Percentiles rank a stretch among this genome's conserved stretches.
Conservation (phyloP, 2,113 vertebrate species). For the Heptranchias perlo region DNA sequence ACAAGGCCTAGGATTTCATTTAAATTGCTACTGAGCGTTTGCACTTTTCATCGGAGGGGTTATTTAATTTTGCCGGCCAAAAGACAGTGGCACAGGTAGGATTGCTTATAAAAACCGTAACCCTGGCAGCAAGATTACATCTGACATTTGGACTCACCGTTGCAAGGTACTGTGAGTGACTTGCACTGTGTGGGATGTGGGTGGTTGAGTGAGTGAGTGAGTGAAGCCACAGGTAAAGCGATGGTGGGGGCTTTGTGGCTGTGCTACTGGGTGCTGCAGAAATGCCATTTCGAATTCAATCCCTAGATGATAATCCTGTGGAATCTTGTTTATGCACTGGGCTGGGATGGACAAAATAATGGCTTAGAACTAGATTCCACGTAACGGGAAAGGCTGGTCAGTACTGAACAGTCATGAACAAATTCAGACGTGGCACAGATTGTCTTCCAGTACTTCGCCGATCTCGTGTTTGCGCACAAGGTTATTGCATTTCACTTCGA, state of each 20-base stretch:
- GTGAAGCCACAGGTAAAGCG: neutral
- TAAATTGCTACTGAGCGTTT: too few relatives aligned
- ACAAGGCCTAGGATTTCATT: too few relatives aligned
- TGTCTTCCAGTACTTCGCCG: too few relatives aligned
- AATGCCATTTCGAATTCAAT: neutral
- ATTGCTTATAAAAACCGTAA: too few relatives aligned
- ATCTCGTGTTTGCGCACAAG: neutral
- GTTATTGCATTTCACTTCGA: neutral
- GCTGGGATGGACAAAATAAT: neutral
- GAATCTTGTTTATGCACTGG: conserved; percentile 24
- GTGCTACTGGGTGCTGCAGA: neutral
- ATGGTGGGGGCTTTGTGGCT: neutral
- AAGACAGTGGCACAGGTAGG: too few relatives aligned
- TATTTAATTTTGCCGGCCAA: too few relatives aligned
- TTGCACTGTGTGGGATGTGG: too few relatives aligned
- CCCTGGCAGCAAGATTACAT: too few relatives aligned
- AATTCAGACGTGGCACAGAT: neutral
- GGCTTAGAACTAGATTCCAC: neutral
- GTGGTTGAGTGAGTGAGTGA: neutral
- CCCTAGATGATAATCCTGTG: neutral
- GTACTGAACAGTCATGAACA: neutral
- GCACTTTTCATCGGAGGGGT: too few relatives aligned
- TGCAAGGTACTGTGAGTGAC: too few relatives aligned
- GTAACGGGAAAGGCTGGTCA: neutral
- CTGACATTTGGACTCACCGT: too few relatives aligned